Percentiles rank a stretch among this genome's conserved stretches.
These are phyloP conservation scores for Okapia johnstoni DNA, from an alignment of 2,113 vertebrate species.

Conservation along the genomic window DNA sequence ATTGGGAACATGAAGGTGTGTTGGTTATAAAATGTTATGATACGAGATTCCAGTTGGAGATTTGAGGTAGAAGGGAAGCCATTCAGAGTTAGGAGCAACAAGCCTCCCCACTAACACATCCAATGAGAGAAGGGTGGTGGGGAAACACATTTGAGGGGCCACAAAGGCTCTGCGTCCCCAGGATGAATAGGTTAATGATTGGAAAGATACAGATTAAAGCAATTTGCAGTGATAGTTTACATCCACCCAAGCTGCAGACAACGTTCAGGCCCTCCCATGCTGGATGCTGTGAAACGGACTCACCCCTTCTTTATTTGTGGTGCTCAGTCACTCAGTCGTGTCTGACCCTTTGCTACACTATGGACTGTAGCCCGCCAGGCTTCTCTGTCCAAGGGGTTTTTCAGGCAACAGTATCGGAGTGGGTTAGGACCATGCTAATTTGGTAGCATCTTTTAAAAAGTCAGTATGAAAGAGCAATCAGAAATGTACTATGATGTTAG, in stretches of 20 bases:
- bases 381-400: not conserved
- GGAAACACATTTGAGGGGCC: not conserved
- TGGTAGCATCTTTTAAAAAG: not conserved
- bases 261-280: rapidly evolving
- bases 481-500: no score
- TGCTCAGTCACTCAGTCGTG: not conserved
- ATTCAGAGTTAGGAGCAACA: not conserved
- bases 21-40: not conserved
- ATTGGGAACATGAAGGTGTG: not conserved
- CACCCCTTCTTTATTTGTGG: not conserved
- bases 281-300: not conserved
- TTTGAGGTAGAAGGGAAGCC: not conserved
- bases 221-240: not conserved
- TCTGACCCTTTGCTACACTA: not conserved
- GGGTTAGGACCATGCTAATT: not conserved
- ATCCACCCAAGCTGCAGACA: not conserved
- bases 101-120: not conserved
- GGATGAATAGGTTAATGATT: not conserved
- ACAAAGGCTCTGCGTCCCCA: not conserved
- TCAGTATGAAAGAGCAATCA: not conserved
- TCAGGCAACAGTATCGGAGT: not conserved
- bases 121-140: not conserved
- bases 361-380: not conserved
- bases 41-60: not conserved
- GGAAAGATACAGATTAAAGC: not conserved